Evolutionary conservation across 2,888 invertebrate genomes (phyloP).

Genomic region (Amiota communis): DNA sequence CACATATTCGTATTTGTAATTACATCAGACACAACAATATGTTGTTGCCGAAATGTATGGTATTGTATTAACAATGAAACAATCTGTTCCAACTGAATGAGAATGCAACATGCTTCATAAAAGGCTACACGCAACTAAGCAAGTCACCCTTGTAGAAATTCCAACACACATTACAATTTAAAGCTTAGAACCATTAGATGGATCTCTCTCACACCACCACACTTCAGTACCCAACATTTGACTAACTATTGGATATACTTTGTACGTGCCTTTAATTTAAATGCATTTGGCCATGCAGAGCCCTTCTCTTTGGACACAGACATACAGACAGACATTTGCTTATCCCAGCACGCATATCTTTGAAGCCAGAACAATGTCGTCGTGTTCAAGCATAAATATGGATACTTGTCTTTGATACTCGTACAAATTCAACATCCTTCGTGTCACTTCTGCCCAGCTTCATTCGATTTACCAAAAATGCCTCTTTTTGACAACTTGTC

Average conservation of each 20-base stretch:
- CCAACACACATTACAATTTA: constrained; percentile 47
- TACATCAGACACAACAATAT: constrained; percentile 59
- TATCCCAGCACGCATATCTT: constrained; percentile 14
- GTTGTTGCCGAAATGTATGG: constrained; percentile 60
- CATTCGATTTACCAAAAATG: constrained; percentile 13
- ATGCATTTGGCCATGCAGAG: constrained; percentile 67
- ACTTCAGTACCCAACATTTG: neutral
- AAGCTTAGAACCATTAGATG: constrained; percentile 36
- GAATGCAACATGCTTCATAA: constrained; percentile 24
- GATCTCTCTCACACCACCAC: neutral
- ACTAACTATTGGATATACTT: neutral
- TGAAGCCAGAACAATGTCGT: constrained; percentile 40
- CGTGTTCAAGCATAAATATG: constrained; percentile 46
- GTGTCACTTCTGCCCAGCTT: neutral
- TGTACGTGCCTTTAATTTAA: constrained; percentile 60
- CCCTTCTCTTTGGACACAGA: constrained; percentile 32
- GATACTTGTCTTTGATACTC: constrained; percentile 40
- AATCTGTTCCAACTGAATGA: neutral
- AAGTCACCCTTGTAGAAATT: constrained; percentile 45
- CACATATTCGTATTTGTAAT: constrained; percentile 37
- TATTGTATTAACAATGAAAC: constrained; percentile 58
- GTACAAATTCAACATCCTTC: neutral
- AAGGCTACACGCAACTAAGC: neutral
- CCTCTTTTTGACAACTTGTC: constrained; percentile 56
- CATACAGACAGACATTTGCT: constrained; percentile 20